Evolutionary conservation across 1,140 invertebrate species (phyloP).

Genomic region (Scaptomyza pallida): DNA sequence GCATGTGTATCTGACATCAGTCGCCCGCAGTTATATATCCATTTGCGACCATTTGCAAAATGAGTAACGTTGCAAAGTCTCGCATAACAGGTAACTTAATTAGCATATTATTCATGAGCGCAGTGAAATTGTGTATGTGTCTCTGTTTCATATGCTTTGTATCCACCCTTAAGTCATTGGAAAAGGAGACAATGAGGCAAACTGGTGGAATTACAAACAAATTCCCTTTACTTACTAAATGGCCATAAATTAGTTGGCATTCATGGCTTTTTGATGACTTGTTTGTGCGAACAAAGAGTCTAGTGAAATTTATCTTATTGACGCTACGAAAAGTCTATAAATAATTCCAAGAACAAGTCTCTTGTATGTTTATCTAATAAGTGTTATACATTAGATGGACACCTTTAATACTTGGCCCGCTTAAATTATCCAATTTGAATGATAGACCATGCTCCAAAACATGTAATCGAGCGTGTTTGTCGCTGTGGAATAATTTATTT

Average conservation of each 20-base stretch:
- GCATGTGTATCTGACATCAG: constrained; percentile 18
- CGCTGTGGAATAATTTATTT: constrained; percentile 46
- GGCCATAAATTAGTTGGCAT: constrained; percentile 64
- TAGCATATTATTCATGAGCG: constrained; percentile 54
- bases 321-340: background rate
- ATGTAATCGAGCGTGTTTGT: constrained; percentile 41
- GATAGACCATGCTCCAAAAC: background rate
- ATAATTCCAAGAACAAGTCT: background rate
- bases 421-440: background rate
- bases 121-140: constrained; percentile 15
- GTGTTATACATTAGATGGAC: background rate
- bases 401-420: constrained; percentile 10
- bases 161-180: background rate
- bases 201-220: constrained; percentile 12
- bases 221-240: constrained; percentile 65
- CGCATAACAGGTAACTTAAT: constrained; percentile 67
- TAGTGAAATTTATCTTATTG: constrained; percentile 43
- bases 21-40: constrained; percentile 60
- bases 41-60: constrained; percentile 73
- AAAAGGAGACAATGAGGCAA: background rate
- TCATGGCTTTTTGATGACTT: constrained; percentile 67
- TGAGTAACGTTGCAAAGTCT: constrained; percentile 65
- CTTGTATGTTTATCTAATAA: no score
- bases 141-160: background rate
- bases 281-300: constrained; percentile 33